A percentile compares a stretch with the other conserved stretches of the same genome.
These are phyloP conservation scores for Rhopalosiphum nymphaeae DNA, from an alignment of 2,888 invertebrate genomes.

Conservation along the genomic window DNA sequence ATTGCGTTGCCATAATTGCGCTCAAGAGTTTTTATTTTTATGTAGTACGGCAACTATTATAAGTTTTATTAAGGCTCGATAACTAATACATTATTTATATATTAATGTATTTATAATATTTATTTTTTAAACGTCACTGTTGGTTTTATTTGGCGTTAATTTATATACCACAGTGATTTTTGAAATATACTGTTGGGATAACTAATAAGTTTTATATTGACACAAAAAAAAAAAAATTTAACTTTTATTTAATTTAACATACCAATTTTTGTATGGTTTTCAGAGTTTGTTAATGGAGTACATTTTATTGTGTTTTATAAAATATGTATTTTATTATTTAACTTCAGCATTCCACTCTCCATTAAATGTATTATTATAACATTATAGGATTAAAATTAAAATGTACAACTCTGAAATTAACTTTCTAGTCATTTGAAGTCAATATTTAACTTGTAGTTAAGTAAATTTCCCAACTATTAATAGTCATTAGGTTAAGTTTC, in stretches of 20 bases:
- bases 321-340: slow-evolving; percentile 6
- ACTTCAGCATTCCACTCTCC: background rate
- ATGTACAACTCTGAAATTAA: slow-evolving; percentile 15
- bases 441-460: slow-evolving; percentile 33
- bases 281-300: background rate
- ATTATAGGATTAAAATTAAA: background rate
- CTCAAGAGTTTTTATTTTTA: slow-evolving; percentile 49
- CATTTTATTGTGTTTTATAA: background rate
- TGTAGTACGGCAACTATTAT: slow-evolving; percentile 19
- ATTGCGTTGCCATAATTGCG: slow-evolving; percentile 47
- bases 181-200: background rate
- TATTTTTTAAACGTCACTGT: slow-evolving; percentile 19
- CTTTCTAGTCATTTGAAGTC: slow-evolving; percentile 46
- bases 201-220: slow-evolving; percentile 43
- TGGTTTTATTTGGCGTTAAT: background rate
- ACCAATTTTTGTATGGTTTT: slow-evolving; percentile 8
- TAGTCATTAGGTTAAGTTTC: slow-evolving; percentile 56
- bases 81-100: slow-evolving; percentile 5
- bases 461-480: slow-evolving; percentile 1
- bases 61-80: slow-evolving; percentile 25
- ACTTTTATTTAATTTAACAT: background rate
- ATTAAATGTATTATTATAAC: background rate
- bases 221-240: background rate
- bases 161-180: background rate
- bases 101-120: background rate